Percentiles rank a stretch among this genome's conserved stretches.
Conservation (phyloP, 2,113 vertebrate genomes). For the Typhlomys cinereus region DNA sequence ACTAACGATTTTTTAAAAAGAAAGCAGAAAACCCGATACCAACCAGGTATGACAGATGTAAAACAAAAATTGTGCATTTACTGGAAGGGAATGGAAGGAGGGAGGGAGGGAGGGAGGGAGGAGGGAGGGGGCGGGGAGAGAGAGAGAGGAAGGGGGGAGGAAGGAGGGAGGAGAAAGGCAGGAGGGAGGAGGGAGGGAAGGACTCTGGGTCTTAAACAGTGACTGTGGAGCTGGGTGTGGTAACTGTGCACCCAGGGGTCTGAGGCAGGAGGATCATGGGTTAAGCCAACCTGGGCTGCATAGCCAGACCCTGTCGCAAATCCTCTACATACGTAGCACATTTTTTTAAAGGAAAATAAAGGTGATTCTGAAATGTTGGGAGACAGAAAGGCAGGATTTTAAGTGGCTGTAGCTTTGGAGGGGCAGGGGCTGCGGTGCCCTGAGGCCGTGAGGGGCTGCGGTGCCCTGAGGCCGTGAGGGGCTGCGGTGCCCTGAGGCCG, state of each 20-base stretch:
- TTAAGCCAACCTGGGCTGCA: not conserved
- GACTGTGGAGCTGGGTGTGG: not conserved
- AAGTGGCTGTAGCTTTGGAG: not conserved
- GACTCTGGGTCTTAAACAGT: not conserved
- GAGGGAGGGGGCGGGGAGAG: too few species aligned
- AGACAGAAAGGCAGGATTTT: not conserved
- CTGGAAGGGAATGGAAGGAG: not conserved
- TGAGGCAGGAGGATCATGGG: not conserved
- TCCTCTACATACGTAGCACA: not conserved
- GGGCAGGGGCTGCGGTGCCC: not conserved
- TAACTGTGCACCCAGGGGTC: not conserved
- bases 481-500: too few species aligned
- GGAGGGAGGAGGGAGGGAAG: too few species aligned
- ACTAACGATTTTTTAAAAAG: too few species aligned
- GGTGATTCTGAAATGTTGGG: constrained; percentile 10
- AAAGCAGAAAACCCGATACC: not conserved
- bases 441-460: too few species aligned
- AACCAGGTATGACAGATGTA: not conserved
- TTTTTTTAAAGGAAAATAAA: not conserved
- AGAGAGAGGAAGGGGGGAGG: too few species aligned
- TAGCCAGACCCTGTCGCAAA: not conserved
- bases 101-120: too few species aligned
- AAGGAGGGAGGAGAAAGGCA: too few species aligned
- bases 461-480: too few species aligned
- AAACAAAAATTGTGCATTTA: not conserved